Conservation (phyloP, 2,888 invertebrate species). For the Vannuccia rotundouncinata region DNA sequence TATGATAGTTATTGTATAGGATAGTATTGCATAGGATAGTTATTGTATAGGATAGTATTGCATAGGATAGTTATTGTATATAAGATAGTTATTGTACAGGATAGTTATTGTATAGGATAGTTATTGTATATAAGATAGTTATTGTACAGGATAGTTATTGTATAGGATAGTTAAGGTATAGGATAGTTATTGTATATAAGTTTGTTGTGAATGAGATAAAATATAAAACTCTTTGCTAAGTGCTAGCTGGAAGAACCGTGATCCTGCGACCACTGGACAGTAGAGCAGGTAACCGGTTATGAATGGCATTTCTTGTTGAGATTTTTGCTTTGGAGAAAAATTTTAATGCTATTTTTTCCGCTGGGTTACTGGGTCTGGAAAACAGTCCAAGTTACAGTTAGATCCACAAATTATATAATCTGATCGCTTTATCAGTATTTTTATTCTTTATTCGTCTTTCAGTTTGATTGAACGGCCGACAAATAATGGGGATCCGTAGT, state of each 20-base stretch:
- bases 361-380: conserved; percentile 12
- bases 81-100: too few relatives aligned
- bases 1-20: not conserved
- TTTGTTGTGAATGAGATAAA: not conserved
- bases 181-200: too few relatives aligned
- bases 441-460: too few relatives aligned
- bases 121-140: not conserved
- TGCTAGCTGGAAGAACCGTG: not conserved
- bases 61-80: not conserved
- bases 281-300: conserved; percentile 11
- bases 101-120: too few relatives aligned
- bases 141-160: too few relatives aligned
- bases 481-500: conserved; percentile 14
- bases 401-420: conserved; percentile 1
- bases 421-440: conserved; percentile 20
- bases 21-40: not conserved
- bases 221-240: not conserved
- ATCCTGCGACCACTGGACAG: conserved; percentile 24
- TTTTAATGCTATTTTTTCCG: not conserved
- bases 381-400: not conserved
- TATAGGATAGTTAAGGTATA: too few relatives aligned
- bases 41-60: not conserved
- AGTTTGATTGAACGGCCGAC: conserved; percentile 19
- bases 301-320: not conserved
- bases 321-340: not conserved